Conservation (phyloP, 2,113 vertebrate species). For the Corythoichthys intestinalis region DNA sequence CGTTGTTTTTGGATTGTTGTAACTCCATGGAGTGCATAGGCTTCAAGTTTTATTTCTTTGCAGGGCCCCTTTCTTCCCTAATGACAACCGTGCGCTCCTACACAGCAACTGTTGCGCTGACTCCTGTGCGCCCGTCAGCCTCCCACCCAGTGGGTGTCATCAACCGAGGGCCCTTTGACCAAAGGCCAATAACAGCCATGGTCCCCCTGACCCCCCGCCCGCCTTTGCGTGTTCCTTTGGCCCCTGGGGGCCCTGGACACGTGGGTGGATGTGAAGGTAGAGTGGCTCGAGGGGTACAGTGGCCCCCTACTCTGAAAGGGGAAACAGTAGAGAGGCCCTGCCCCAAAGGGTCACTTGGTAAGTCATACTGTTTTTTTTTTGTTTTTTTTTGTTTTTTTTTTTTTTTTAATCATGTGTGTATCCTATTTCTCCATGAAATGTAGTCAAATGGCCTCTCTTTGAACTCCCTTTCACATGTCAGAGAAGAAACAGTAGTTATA, state of each 20-base stretch:
- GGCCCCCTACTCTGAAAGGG: slow-evolving; percentile 85
- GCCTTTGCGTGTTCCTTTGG: slow-evolving; percentile 71
- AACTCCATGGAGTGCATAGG: neutral
- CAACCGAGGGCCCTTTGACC: slow-evolving; percentile 81
- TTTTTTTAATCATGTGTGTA: slow-evolving; percentile 16
- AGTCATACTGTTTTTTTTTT: slow-evolving; percentile 32
- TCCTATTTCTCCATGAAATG: slow-evolving; percentile 56
- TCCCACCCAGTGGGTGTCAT: slow-evolving; percentile 86
- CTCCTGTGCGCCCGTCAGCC: slow-evolving; percentile 78
- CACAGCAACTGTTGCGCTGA: slow-evolving; percentile 70
- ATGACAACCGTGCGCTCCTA: slow-evolving; percentile 71
- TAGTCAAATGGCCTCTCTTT: slow-evolving; percentile 51
- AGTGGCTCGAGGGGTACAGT: slow-evolving; percentile 82
- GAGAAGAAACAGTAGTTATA: slow-evolving; percentile 26
- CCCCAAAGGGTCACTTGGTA: slow-evolving; percentile 88
- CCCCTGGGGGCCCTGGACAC: slow-evolving; percentile 68
- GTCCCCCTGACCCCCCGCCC: slow-evolving; percentile 81
- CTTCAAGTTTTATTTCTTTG: neutral
- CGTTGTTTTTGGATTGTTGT: neutral
- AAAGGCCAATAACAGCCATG: slow-evolving; percentile 79
- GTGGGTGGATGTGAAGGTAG: slow-evolving; percentile 79
- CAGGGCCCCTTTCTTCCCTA: slow-evolving; percentile 64
- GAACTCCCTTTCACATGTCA: slow-evolving; percentile 49
- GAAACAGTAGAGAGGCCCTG: slow-evolving; percentile 88
- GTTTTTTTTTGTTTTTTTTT: neutral